phyloP scores from a whole-genome alignment of 2,888 invertebrate species.

The Acrobasis consociella region DNA sequence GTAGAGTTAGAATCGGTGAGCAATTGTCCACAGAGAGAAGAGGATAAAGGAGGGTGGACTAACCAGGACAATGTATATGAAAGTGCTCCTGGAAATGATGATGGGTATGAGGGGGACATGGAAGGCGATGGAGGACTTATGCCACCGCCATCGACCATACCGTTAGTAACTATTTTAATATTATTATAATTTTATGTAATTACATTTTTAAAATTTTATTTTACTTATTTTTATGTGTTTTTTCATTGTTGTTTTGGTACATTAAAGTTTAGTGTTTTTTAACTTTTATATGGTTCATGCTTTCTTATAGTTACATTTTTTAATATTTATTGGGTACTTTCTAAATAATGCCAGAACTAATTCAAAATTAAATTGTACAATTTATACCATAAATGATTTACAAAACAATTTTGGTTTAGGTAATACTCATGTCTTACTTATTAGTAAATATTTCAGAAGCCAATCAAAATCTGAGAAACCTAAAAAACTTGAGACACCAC shows the following conservation, averaged over 20 bases:
- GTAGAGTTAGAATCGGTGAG: conserved; percentile 46
- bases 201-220: not conserved
- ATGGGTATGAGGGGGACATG: conserved; percentile 84
- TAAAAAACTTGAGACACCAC: conserved; percentile 91
- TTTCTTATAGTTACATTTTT: no score
- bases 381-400: not conserved
- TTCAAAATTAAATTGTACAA: no score
- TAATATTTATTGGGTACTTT: no score
- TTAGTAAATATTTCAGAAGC: conserved; percentile 23
- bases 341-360: no score
- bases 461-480: conserved; percentile 50
- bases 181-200: not conserved
- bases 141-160: conserved; percentile 90
- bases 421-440: no score
- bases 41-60: conserved; percentile 40
- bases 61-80: conserved; percentile 43
- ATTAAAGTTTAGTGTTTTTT: no score
- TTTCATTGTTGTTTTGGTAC: no score
- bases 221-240: not conserved
- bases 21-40: conserved; percentile 64
- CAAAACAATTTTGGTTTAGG: no score
- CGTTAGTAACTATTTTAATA: conserved; percentile 54
- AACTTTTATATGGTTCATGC: no score
- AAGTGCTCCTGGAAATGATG: conserved; percentile 77
- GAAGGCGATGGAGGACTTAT: conserved; percentile 89